Percentiles rank a stretch among this genome's conserved stretches.
Evolutionary conservation across 1,140 invertebrate genomes (phyloP).

Genomic region (Sinella curviseta): DNA sequence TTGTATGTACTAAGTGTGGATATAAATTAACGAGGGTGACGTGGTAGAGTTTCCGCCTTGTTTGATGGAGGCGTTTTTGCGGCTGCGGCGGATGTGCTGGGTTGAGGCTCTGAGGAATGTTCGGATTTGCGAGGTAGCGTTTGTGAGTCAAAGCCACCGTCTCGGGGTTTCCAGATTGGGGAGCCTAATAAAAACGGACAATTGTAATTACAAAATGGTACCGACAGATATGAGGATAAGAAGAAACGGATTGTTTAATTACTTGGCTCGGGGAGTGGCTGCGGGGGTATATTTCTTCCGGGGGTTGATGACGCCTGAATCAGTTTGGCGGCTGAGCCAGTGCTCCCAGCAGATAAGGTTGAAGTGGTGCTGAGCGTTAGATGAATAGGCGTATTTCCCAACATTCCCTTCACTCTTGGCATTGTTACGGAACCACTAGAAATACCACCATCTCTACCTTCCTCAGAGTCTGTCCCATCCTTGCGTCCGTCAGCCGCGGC

Average conservation of each 20-base stretch:
- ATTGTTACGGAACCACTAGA: conserved; percentile 62
- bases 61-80: conserved; percentile 10
- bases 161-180: conserved; percentile 87
- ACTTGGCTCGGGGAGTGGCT: conserved; percentile 79
- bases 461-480: conserved; percentile 53
- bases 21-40: conserved; percentile 6
- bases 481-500: conserved; percentile 53
- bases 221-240: too few relatives aligned
- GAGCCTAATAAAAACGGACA: conserved; percentile 71
- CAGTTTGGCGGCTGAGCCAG: conserved; percentile 85
- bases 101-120: conserved; percentile 32
- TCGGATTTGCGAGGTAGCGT: conserved; percentile 46
- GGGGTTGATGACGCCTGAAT: conserved; percentile 92
- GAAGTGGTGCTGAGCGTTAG: conserved; percentile 88
- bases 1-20: not conserved
- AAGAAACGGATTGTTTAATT: too few relatives aligned
- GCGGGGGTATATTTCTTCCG: conserved; percentile 76
- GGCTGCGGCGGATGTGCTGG: conserved; percentile 22
- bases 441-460: conserved; percentile 75
- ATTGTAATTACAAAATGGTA: conserved; percentile 40
- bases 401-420: conserved; percentile 56
- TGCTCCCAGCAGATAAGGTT: conserved; percentile 88
- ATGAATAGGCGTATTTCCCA: conserved; percentile 87
- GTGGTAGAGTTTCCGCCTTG: conserved; percentile 12
- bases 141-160: conserved; percentile 52